Evolutionary conservation across 2,888 invertebrate species (phyloP), one percentile per base, ranked within the genome.

Genomic region (Smittia aterrima): DNA sequence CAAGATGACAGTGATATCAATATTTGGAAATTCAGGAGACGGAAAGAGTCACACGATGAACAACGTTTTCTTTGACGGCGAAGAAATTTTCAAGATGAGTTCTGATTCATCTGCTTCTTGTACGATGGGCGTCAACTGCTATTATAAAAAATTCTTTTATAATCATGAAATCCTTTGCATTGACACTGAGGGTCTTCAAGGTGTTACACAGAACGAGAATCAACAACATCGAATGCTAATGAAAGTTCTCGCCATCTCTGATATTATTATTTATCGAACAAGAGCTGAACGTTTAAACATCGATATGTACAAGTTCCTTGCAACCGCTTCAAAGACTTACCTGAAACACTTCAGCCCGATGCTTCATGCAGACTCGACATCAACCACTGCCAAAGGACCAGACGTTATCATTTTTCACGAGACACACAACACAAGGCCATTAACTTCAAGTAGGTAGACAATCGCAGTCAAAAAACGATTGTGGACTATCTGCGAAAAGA

Each of bases 21-120:
- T 93, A 79, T 92, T 93, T 83, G 93, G 93, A 1, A 93, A 92
- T 79, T 91, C 92, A 0, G 92, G 92, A 0, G 92, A 92, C 82
- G 93, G 92, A 1, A 93, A 93, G 47, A 92, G 92, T 1, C 87
- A 90, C 79, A 92, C 92, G 0, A 82, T 93, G 79, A 93, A 93
- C 81, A 86, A 92, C 78, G 85, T 87, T 13, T 89, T 90, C 79
- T 90, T 89, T 79, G 81, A 86, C 77, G 89, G 89, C 0, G 83
- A 85, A 75, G 86, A 87, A 78, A 78, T 89, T 0, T 83, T 82
- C 75, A 79, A 79, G 32, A 83, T 82, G 25, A 82, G 82, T 38
- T 77, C 80, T 0, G 81, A 81, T 77, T 32, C 4, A 1, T 85
- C 88, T 20, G 86, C 87, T 76, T 91, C 91, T 77, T 92, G 92